These are phyloP conservation scores for Eudorcas thomsonii DNA, from an alignment of 2,113 vertebrate genomes.

Conservation along the genomic window DNA sequence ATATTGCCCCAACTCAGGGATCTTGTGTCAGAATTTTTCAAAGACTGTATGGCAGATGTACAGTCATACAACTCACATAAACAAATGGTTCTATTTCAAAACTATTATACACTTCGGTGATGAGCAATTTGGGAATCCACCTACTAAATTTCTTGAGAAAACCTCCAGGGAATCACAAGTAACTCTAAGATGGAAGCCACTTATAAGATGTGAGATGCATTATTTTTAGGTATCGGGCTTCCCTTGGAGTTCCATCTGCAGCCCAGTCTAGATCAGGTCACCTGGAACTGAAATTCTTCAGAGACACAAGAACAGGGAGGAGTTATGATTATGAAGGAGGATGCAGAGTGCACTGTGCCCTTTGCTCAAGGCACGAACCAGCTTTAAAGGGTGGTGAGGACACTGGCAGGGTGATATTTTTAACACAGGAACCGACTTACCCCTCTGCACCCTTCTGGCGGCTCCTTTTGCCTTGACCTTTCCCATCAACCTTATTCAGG, in stretches of 20 bases:
- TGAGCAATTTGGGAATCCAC: not conserved
- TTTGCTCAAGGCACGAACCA: not conserved
- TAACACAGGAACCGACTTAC: not conserved
- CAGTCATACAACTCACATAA: not conserved
- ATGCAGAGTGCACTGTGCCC: not conserved
- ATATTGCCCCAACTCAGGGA: not conserved
- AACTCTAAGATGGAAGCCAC: not conserved
- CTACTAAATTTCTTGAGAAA: not conserved
- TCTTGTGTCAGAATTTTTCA: not conserved
- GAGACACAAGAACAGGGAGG: not conserved
- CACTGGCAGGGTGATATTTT: not conserved
- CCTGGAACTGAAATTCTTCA: not conserved
- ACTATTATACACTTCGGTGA: not conserved
- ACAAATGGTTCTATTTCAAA: not conserved
- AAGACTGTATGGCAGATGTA: not conserved
- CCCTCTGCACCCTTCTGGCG: too few species aligned
- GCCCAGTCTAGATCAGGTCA: not conserved
- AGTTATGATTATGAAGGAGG: not conserved
- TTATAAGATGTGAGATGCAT: not conserved
- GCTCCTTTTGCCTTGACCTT: not conserved
- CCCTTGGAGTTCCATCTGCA: not conserved
- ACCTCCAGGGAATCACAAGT: not conserved
- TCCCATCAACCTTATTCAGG: not conserved
- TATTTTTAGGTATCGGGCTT: not conserved
- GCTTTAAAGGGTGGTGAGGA: not conserved